A percentile compares a stretch with the other conserved stretches of the same genome.
Conservation (phyloP, 1,140 invertebrate genomes). For the Drosophila simulans region DNA sequence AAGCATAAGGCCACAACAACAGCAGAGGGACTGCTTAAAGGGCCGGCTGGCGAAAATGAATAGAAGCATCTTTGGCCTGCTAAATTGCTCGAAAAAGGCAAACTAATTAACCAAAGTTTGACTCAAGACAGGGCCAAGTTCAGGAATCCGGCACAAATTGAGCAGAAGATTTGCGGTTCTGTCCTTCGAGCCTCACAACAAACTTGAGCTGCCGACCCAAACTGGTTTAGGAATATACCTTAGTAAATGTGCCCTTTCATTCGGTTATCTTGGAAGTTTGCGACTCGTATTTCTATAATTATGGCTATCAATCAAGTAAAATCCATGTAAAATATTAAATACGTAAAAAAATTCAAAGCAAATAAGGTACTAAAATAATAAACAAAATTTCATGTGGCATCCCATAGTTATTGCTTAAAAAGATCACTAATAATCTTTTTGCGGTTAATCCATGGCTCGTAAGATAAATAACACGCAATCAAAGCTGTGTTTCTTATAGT, state of each 20-base stretch:
- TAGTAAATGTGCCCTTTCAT: neutral
- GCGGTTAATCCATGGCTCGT: no score
- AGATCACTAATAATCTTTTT: no score
- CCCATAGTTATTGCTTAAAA: no score
- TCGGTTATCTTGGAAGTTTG: neutral
- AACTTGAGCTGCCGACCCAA: neutral
- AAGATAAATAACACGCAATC: neutral
- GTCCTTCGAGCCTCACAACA: neutral
- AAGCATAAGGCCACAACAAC: conserved; percentile 50
- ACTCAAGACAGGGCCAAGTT: conserved; percentile 14
- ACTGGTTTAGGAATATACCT: neutral
- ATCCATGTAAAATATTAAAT: neutral
- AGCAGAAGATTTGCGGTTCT: conserved; percentile 51
- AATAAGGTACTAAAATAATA: no score
- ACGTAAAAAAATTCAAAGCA: no score
- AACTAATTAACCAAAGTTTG: conserved; percentile 71
- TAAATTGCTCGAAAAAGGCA: conserved; percentile 66
- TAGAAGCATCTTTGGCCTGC: conserved; percentile 41
- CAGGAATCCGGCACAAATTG: conserved; percentile 50
- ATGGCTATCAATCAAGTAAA: neutral
- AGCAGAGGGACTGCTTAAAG: conserved; percentile 1
- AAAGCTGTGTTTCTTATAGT: neutral
- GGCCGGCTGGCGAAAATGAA: conserved; percentile 26
- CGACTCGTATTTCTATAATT: neutral
- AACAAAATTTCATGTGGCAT: no score